These are phyloP conservation scores for Montipora sp. DNA, from an alignment of 64 coral and sea anemone genomes.

Conservation along the genomic window DNA sequence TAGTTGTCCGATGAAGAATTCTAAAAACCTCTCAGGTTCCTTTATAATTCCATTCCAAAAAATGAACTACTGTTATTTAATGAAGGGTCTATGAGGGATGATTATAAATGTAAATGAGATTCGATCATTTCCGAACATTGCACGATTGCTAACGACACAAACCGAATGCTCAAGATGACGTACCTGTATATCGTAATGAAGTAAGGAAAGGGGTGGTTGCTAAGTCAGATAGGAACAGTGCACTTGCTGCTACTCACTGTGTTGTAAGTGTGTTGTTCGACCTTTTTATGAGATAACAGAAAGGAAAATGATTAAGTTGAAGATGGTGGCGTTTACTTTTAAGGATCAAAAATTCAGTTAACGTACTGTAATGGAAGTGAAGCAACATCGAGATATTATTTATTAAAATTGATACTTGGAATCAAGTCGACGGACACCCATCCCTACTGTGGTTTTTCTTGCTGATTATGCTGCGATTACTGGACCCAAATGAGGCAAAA, in stretches of 20 bases:
- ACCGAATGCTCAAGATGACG: slow-evolving; percentile 13
- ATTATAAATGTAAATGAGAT: background rate
- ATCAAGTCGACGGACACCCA: background rate
- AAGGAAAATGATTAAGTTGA: background rate
- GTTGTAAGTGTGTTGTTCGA: background rate
- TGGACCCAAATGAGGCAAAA: slow-evolving; percentile 81
- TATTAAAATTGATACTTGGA: slow-evolving; percentile 57
- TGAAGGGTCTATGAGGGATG: too few relatives aligned
- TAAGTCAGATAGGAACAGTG: background rate
- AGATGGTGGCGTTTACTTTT: background rate
- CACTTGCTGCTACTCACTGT: background rate
- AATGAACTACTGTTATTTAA: background rate
- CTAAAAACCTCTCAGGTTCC: background rate
- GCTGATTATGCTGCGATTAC: slow-evolving; percentile 87
- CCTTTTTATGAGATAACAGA: background rate
- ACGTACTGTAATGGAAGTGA: slow-evolving; percentile 24
- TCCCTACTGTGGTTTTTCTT: background rate
- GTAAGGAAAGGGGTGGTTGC: slow-evolving; percentile 55
- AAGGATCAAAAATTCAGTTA: slow-evolving; percentile 10
- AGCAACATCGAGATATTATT: slow-evolving; percentile 75
- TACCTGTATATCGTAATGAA: background rate
- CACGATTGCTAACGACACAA: background rate
- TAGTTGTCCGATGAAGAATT: background rate
- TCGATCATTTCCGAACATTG: background rate
- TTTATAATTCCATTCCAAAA: background rate